Evolutionary conservation across 2,113 vertebrate species (phyloP).

Genomic region (Syrmaticus mikado): DNA sequence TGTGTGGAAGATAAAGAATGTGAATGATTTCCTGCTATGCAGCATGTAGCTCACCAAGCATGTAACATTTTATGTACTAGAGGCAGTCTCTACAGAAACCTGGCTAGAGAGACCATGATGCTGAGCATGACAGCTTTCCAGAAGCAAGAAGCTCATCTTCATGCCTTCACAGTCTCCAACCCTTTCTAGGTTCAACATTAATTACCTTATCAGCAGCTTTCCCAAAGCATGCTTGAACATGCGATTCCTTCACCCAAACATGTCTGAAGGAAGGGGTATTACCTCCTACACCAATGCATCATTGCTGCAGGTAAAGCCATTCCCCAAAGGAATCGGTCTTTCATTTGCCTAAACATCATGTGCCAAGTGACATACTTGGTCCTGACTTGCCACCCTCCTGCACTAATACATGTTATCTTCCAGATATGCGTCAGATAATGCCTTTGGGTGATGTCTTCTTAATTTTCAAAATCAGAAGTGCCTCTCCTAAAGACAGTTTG

Average conservation of each 20-base stretch:
- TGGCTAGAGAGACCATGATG: background rate
- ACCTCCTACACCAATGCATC: background rate
- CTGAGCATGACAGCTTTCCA: background rate
- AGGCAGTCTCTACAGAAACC: constrained; percentile 49
- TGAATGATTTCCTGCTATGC: constrained; percentile 72
- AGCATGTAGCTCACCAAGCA: constrained; percentile 41
- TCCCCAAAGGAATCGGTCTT: background rate
- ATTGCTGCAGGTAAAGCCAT: background rate
- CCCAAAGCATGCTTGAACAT: background rate
- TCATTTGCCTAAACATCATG: background rate
- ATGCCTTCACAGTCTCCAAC: background rate
- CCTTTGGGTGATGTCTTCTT: background rate
- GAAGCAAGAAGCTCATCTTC: background rate
- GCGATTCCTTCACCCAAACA: background rate
- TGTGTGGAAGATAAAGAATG: constrained; percentile 69
- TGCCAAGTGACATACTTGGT: background rate
- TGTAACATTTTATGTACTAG: constrained; percentile 38
- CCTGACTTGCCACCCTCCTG: background rate
- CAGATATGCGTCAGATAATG: background rate
- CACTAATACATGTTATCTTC: background rate
- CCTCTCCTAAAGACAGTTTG: background rate
- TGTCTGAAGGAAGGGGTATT: background rate
- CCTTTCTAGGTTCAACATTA: background rate
- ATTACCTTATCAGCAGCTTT: background rate
- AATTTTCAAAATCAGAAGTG: background rate